Evolutionary conservation across 2,113 vertebrate species (phyloP).

Genomic region (Pollachius pollachius): DNA sequence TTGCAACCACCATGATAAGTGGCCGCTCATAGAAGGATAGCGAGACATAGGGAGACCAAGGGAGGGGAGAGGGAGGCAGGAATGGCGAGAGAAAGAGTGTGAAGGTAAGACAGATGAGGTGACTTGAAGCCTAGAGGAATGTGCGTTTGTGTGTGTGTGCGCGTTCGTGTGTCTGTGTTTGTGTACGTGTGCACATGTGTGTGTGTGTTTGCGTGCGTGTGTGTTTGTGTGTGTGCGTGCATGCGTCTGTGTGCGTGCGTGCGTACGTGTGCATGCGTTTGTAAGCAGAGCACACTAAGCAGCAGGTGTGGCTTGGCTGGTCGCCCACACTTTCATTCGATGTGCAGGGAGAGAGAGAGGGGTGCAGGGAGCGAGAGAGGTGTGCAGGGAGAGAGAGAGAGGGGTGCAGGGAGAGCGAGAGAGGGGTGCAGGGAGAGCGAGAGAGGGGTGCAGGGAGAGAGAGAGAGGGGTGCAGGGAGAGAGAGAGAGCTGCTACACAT

Average conservation of each 20-base stretch:
- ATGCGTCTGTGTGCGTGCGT: background rate
- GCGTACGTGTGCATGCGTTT: background rate
- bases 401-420: background rate
- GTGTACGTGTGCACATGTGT: background rate
- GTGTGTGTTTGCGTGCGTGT: background rate
- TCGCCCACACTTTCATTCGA: slow-evolving; percentile 61
- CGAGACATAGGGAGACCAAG: slow-evolving; percentile 14
- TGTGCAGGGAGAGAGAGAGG: slow-evolving; percentile 10
- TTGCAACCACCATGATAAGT: slow-evolving; percentile 40
- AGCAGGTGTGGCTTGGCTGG: slow-evolving; percentile 36
- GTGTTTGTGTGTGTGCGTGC: background rate
- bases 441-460: background rate
- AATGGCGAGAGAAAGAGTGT: slow-evolving; percentile 32
- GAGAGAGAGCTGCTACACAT: background rate
- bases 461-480: background rate
- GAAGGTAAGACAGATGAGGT: slow-evolving; percentile 27
- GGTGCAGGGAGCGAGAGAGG: background rate
- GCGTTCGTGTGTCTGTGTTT: background rate
- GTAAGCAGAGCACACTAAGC: slow-evolving; percentile 27
- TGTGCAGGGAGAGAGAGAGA: background rate
- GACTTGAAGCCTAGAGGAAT: slow-evolving; percentile 23
- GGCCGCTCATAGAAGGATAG: slow-evolving; percentile 34
- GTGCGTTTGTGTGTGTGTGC: background rate
- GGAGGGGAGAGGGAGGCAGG: slow-evolving; percentile 14
- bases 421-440: background rate